phyloP scores from a whole-genome alignment of 2,113 vertebrate genomes.

The rat (Rattus norvegicus) region DNA sequence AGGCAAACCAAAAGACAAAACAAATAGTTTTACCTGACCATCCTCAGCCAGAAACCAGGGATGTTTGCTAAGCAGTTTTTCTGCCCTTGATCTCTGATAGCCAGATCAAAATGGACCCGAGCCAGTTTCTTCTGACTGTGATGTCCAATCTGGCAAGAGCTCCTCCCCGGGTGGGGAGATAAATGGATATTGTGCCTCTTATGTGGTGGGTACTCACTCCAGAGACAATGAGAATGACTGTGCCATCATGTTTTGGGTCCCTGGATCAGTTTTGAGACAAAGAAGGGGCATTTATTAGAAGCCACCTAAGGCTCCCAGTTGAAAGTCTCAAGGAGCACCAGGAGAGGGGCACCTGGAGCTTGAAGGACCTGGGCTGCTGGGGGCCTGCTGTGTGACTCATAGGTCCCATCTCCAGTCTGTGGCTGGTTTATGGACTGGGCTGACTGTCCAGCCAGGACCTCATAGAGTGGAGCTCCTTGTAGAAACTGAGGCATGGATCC shows the following conservation, averaged over 20 bases:
- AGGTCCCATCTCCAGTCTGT: too few relatives aligned
- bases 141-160: neutral
- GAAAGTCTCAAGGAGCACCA: neutral
- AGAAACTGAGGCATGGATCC: neutral
- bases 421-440: neutral
- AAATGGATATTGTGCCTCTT: neutral
- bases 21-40: neutral
- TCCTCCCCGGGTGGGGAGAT: too few relatives aligned
- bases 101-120: slow-evolving; percentile 25
- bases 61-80: neutral
- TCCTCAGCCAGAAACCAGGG: neutral
- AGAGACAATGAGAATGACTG: neutral
- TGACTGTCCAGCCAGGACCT: neutral
- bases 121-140: neutral
- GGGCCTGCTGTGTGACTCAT: neutral
- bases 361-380: neutral
- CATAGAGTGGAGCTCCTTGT: neutral
- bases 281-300: neutral
- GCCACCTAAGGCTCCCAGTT: neutral
- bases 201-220: neutral
- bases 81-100: neutral
- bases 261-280: neutral
- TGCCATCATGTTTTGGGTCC: neutral
- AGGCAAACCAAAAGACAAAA: neutral
- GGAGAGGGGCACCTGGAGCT: neutral